Evolutionary conservation across 1,140 invertebrate species (phyloP).

Genomic region (Cyclargus thomasi): DNA sequence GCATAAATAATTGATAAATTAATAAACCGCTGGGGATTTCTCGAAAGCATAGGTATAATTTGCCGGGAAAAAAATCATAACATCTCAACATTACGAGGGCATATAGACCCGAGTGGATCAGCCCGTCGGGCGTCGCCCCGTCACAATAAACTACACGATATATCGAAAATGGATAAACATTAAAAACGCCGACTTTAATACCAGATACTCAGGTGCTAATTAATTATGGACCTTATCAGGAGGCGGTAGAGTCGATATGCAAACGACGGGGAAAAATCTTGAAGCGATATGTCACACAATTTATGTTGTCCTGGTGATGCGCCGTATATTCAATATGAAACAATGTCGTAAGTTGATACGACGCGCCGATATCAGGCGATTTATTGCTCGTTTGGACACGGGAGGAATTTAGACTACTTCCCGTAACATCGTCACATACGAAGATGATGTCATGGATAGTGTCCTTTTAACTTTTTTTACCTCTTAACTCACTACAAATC

Average conservation of each 20-base stretch:
- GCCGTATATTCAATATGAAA: constrained; percentile 54
- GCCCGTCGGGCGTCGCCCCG: too few species aligned
- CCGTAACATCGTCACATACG: background rate
- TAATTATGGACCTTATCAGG: background rate
- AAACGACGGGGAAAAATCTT: constrained; percentile 34
- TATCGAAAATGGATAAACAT: background rate
- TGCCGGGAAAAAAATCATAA: background rate
- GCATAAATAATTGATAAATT: constrained; percentile 1
- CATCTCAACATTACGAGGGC: background rate
- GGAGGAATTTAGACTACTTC: background rate
- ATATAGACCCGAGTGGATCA: background rate
- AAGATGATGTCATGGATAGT: too few species aligned
- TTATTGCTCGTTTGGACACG: constrained; percentile 30
- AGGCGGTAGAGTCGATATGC: background rate
- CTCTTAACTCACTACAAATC: too few species aligned
- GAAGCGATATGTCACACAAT: constrained; percentile 56
- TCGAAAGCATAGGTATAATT: background rate
- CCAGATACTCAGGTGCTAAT: background rate
- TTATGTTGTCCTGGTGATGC: constrained; percentile 34
- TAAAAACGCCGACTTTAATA: background rate
- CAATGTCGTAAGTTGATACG: constrained; percentile 55
- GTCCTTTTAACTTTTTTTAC: too few species aligned
- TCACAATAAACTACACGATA: background rate
- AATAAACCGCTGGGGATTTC: background rate
- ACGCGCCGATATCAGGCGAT: constrained; percentile 44